Conservation (phyloP, 92 coral and sea anemone genomes). For the Diadumene lineata region DNA sequence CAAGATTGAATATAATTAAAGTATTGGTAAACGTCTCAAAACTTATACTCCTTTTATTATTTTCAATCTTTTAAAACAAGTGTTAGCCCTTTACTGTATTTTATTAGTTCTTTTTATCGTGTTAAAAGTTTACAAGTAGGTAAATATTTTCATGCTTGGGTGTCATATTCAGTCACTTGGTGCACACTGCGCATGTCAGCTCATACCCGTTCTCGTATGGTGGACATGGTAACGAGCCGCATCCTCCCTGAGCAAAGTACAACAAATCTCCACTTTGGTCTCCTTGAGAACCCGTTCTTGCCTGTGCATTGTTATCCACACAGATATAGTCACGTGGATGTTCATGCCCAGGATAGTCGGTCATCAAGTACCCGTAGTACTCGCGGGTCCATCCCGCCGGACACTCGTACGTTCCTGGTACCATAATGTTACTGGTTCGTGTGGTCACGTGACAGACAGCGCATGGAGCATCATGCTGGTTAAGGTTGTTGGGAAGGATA, state of each 20-base stretch:
- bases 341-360: constrained; percentile 23
- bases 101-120: too few relatives aligned
- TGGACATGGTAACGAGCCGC: constrained; percentile 51
- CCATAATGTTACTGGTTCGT: constrained; percentile 65
- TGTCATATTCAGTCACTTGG: constrained; percentile 16
- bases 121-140: neutral
- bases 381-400: constrained; percentile 68
- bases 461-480: constrained; percentile 56
- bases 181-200: constrained; percentile 31
- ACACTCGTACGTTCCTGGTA: constrained; percentile 65
- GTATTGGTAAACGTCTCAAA: too few relatives aligned
- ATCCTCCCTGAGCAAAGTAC: constrained; percentile 37
- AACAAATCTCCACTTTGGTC: constrained; percentile 53
- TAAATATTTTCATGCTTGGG: too few relatives aligned
- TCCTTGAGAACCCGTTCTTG: constrained; percentile 6
- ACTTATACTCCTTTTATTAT: too few relatives aligned
- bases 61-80: too few relatives aligned
- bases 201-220: constrained; percentile 16
- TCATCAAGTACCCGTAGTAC: constrained; percentile 73
- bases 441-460: constrained; percentile 61
- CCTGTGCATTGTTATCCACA: constrained; percentile 50
- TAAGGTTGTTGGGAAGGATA: constrained; percentile 22
- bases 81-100: too few relatives aligned
- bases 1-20: too few relatives aligned
- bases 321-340: constrained; percentile 44